Base-by-base conservation (phyloP, 2,113 vertebrate species). In the Dasyprocta punctata region DNA sequence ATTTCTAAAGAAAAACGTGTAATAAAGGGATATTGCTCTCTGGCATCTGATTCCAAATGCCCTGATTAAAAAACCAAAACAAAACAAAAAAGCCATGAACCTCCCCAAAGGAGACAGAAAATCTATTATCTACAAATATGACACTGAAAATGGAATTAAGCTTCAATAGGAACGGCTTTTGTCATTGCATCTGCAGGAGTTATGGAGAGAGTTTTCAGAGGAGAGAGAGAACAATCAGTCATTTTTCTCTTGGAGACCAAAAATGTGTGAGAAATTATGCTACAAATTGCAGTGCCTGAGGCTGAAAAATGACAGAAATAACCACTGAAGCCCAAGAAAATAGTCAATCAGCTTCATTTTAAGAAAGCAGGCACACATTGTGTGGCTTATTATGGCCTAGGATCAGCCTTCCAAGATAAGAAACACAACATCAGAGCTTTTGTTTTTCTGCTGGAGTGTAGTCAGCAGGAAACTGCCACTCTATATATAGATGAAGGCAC, bases 281-380 rank as follows among this genome's bases (percentile, higher is more conserved):
- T 86, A 90, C 83, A 91, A 81, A 97, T 92, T 93, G 88, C 44
- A 96, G 89, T 44, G 58, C 97, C 82, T 41, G n/a, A 44, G 96
- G 96, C 91, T 96, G 75, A 96, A 98, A 93, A 90, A 92, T 61
- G 87, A 97, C 80, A 90, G 97, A 98, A 98, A 97, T 97, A 98
- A 94, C 52, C 88, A 88, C 78, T 9, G 80, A 86, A 38, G 75
- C 20, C 54, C 88, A 61, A 90, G 86, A 89, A 97, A 97, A 94
- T 1, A 87, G 92, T 93, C 95, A 93, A 95, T 93, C 49, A 93
- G 88, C 13, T 49, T 96, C 95, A 30, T 73, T 77, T 90, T 84
- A 93, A 84, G 96, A 93, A 73, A 86, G 77, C n/a, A 11, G 65
- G 49, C 38, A 13, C 7, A 16, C 82, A 73, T 1, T 28, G 10